phyloP scores from a whole-genome alignment of 2,888 invertebrate species.

The Epiblema foenella region DNA sequence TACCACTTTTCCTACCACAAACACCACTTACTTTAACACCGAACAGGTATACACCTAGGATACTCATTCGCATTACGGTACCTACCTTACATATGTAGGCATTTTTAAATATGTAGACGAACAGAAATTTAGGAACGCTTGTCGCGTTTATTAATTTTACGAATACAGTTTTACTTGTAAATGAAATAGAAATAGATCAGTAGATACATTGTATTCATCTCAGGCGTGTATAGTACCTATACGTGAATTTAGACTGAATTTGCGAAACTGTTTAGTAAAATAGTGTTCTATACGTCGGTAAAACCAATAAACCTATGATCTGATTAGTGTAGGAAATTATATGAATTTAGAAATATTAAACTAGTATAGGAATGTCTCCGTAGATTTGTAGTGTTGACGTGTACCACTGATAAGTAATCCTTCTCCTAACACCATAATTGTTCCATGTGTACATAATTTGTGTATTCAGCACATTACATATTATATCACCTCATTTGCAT shows the following conservation, averaged over 20 bases:
- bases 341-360: conserved; percentile 1
- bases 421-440: conserved; percentile 8
- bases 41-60: conserved; percentile 26
- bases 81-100: conserved; percentile 1
- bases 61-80: conserved; percentile 9
- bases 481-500: conserved; percentile 42
- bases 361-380: not conserved
- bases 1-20: not conserved
- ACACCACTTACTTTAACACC: conserved; percentile 11
- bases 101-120: conserved; percentile 16
- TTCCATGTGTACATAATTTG: not conserved
- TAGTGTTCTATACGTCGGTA: not conserved
- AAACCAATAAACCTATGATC: no score
- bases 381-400: conserved; percentile 16
- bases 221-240: not conserved
- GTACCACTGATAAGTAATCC: conserved; percentile 5
- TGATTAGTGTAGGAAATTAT: no score
- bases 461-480: conserved; percentile 23
- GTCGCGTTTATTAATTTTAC: not conserved
- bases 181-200: not conserved
- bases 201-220: conserved; percentile 13
- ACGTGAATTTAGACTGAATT: conserved; percentile 1
- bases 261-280: not conserved
- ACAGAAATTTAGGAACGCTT: conserved; percentile 6
- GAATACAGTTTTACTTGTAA: not conserved